phyloP scores from a whole-genome alignment of 2,797 vertebrate species.

The Chrysocyon brachyurus region DNA sequence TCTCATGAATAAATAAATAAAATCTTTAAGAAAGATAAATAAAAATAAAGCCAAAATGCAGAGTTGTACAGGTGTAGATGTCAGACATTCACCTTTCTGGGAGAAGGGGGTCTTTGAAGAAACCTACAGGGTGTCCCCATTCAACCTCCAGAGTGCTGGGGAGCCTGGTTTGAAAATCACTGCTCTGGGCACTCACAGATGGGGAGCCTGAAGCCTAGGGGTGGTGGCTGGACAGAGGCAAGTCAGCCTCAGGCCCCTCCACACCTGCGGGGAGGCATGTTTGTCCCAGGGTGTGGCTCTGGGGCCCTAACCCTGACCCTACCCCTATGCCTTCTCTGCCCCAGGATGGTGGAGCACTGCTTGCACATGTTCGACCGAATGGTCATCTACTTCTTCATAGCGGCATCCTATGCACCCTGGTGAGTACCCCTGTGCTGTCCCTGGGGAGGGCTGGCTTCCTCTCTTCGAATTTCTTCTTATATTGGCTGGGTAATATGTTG shows the following conservation, averaged over 20 bases:
- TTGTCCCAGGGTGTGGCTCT: fast-evolving
- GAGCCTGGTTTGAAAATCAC: neutral
- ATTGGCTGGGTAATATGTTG: fast-evolving
- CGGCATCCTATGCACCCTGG: constrained; percentile 97
- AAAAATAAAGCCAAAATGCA: neutral
- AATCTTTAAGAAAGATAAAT: too few species aligned
- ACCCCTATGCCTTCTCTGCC: neutral
- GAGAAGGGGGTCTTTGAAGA: neutral
- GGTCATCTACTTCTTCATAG: constrained; percentile 99
- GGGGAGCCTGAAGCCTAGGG: neutral
- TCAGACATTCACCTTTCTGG: too few species aligned
- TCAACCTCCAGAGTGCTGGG: fast-evolving
- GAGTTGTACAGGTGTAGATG: neutral
- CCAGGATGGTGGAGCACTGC: constrained; percentile 95
- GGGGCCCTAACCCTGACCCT: neutral
- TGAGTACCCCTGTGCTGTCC: constrained; percentile 87
- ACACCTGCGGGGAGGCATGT: fast-evolving
- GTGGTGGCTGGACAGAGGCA: neutral
- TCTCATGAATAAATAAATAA: too few species aligned
- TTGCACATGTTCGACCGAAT: constrained; percentile 98
- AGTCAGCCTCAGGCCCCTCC: neutral
- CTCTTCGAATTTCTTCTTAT: fast-evolving
- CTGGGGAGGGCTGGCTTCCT: neutral
- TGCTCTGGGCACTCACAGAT: neutral
- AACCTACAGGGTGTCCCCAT: fast-evolving